These are phyloP conservation scores for Drosophila birchii DNA, from an alignment of 2,888 invertebrate species.

Conservation along the genomic window DNA sequence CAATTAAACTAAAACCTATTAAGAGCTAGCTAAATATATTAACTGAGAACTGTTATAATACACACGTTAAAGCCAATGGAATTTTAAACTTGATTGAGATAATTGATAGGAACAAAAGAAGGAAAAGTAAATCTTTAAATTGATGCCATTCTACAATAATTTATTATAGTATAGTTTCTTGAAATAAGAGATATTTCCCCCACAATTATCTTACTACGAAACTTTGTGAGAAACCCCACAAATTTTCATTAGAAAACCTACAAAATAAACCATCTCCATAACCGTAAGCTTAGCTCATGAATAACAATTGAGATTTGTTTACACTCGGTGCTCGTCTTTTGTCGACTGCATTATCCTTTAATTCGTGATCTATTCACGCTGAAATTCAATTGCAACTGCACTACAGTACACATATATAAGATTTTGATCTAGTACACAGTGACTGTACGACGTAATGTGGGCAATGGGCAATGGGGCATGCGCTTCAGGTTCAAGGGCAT, in stretches of 20 bases:
- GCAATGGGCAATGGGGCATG: slow-evolving; percentile 24
- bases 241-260: slow-evolving; percentile 18
- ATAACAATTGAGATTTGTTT: slow-evolving; percentile 54
- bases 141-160: neutral
- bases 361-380: slow-evolving; percentile 50
- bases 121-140: neutral
- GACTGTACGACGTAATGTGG: slow-evolving; percentile 26
- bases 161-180: neutral
- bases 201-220: neutral
- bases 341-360: slow-evolving; percentile 74
- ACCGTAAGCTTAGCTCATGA: slow-evolving; percentile 34
- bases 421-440: slow-evolving; percentile 11
- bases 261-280: slow-evolving; percentile 23
- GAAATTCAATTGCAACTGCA: slow-evolving; percentile 57
- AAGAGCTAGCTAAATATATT: neutral
- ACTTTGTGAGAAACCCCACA: neutral
- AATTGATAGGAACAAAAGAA: too few relatives aligned
- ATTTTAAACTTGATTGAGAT: too few relatives aligned
- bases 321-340: slow-evolving; percentile 22
- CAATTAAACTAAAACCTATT: too few relatives aligned
- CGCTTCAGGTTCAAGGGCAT: slow-evolving; percentile 82
- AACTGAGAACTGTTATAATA: too few relatives aligned
- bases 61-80: too few relatives aligned
- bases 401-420: too few relatives aligned
- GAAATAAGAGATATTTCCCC: neutral